Base-by-base conservation (phyloP, 2,113 vertebrate species). In the Chaetodon auriga region DNA sequence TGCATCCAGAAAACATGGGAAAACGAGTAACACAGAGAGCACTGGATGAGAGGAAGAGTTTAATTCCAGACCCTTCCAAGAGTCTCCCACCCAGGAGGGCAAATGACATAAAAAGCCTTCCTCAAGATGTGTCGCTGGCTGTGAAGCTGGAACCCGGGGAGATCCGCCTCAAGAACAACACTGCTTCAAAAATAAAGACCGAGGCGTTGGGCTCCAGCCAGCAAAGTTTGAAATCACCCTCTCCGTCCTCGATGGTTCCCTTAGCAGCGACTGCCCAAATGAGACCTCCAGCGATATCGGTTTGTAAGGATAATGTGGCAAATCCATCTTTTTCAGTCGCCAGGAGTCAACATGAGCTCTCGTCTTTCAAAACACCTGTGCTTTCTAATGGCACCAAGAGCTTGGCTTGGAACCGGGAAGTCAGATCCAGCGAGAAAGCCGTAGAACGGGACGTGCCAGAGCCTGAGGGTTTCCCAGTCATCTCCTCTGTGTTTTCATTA, bases 401-500 rank as follows among this genome's bases (percentile, higher is more conserved):
- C 4, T 72, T 88, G 2, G 0, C 73, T 46, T 90, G 83, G 83
- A 64, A 38, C 6, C 88, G 68, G 38, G 82, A 83, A 49, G 66
- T 68, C 0, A 60, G 61, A 68, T 54, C 38, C 10, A 58, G 18
- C 0, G 77, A 81, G 14, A 19, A 38, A 45, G 21, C 23, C 7
- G 69, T 30, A 45, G 69, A 82, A 23, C 46, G 72, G 36, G 75
- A 80, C 0, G 2, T 30, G 57, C 25, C 58, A 10, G 68, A 91
- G 58, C 80, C 85, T 0, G 78, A 92, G 54, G 94, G 96, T 1
- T 96, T 98, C 68, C 97, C 98, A 0, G 89, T 99, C 62, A 99
- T 99, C 93, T 99, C 97, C 0, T 97, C 97, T 9, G 97, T 99
- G 2, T 99, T 98, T 93, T 99, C 98, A 18, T 93, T 99, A 65